Evolutionary conservation across 2,797 vertebrate genomes (phyloP).

Genomic region (Crocidura indochinensis): DNA sequence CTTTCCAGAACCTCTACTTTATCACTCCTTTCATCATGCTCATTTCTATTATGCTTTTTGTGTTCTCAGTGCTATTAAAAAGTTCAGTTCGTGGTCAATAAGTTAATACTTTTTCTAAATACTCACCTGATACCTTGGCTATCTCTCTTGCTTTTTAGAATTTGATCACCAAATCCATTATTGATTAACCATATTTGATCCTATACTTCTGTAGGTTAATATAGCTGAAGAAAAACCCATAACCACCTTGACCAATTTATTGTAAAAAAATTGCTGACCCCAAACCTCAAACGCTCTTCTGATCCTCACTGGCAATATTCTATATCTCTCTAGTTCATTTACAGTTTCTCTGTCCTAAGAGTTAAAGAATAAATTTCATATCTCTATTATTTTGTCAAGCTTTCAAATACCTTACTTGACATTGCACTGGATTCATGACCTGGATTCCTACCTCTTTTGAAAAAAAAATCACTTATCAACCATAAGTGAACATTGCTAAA

Average conservation of each 20-base stretch:
- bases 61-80: neutral
- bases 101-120: neutral
- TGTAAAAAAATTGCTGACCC: conserved; percentile 21
- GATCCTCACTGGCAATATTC: neutral
- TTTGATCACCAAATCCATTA: neutral
- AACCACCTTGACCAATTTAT: neutral
- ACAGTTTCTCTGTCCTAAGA: neutral
- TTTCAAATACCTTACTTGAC: neutral
- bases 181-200: neutral
- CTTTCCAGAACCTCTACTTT: neutral
- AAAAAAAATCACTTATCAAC: neutral
- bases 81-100: neutral
- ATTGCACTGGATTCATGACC: neutral
- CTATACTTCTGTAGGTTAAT: neutral
- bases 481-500: no score
- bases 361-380: neutral
- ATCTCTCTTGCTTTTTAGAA: conserved; percentile 10
- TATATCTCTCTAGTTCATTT: neutral
- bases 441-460: neutral
- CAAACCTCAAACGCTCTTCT: neutral
- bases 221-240: neutral
- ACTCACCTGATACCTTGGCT: neutral
- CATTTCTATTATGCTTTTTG: neutral
- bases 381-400: neutral
- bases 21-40: neutral